A percentile compares a stretch with the other conserved stretches of the same genome.
Conservation (phyloP, 1,140 invertebrate genomes). For the Meloidogyne exigua region DNA sequence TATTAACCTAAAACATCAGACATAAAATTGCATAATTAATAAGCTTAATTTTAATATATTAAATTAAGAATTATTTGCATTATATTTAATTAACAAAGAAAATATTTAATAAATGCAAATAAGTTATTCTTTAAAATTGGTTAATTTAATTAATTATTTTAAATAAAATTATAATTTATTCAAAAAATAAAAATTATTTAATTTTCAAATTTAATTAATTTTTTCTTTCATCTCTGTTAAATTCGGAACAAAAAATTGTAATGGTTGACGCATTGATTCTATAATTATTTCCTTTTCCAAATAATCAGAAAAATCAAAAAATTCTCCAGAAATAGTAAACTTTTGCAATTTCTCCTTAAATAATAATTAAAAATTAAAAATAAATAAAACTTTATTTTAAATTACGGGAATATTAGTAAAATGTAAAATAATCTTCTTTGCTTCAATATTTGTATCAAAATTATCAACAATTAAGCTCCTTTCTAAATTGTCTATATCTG, state of each 20-base stretch:
- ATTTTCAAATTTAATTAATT: background rate
- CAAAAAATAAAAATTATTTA: background rate
- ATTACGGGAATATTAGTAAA: slow-evolving; percentile 15
- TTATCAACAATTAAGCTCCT: background rate
- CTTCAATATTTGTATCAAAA: slow-evolving; percentile 17
- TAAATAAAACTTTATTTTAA: background rate
- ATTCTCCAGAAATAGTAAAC: slow-evolving; percentile 30
- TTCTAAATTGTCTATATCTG: background rate
- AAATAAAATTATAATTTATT: no score
- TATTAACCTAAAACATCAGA: no score
- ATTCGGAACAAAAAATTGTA: slow-evolving; percentile 19
- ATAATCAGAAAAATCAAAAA: slow-evolving; percentile 25
- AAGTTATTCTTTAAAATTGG: no score
- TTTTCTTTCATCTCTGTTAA: background rate
- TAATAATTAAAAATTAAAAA: background rate
- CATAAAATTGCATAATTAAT: no score
- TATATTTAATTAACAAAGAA: no score
- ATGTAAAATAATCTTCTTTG: background rate
- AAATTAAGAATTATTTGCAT: no score
- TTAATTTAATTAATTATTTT: no score
- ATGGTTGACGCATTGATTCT: slow-evolving; percentile 5
- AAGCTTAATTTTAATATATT: no score
- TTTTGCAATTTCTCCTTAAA: slow-evolving; percentile 24
- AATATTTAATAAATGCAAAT: no score
- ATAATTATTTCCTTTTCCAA: slow-evolving; percentile 9